These are phyloP conservation scores for Trialeurodes vaporariorum DNA, from an alignment of 1,140 invertebrate genomes.

Conservation along the genomic window DNA sequence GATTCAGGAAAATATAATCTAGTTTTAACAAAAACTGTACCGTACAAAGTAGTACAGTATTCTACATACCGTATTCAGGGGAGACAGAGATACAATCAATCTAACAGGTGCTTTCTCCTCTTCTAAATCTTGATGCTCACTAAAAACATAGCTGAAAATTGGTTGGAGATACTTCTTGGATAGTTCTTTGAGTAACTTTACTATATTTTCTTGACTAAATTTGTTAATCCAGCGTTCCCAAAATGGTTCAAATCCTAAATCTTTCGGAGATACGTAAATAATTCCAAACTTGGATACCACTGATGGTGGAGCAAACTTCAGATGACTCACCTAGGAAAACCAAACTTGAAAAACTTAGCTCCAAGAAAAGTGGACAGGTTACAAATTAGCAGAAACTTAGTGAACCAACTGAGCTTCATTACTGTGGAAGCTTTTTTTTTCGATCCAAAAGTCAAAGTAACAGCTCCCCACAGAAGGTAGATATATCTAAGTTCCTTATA, in stretches of 20 bases:
- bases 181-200: conserved; percentile 41
- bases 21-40: no score
- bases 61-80: conserved; percentile 65
- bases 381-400: no score
- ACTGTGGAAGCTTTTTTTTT: no score
- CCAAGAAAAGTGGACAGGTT: no score
- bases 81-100: conserved; percentile 68
- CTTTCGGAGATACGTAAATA: conserved; percentile 87
- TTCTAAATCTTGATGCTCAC: conserved; percentile 35
- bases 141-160: conserved; percentile 58
- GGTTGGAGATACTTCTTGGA: conserved; percentile 61
- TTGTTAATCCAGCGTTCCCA: conserved; percentile 59
- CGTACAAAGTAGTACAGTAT: no score
- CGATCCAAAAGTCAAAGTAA: no score
- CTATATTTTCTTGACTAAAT: conserved; percentile 33
- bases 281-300: conserved; percentile 84
- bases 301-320: conserved; percentile 80
- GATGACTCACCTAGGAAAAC: conserved; percentile 56
- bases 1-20: no score
- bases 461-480: no score
- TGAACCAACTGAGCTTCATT: no score
- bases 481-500: no score
- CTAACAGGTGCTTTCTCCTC: conserved; percentile 45
- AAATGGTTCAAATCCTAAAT: conserved; percentile 71
- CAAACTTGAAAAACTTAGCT: no score